Conservation (phyloP, 2,797 vertebrate species). For the Micropoecilia bifurca region DNA sequence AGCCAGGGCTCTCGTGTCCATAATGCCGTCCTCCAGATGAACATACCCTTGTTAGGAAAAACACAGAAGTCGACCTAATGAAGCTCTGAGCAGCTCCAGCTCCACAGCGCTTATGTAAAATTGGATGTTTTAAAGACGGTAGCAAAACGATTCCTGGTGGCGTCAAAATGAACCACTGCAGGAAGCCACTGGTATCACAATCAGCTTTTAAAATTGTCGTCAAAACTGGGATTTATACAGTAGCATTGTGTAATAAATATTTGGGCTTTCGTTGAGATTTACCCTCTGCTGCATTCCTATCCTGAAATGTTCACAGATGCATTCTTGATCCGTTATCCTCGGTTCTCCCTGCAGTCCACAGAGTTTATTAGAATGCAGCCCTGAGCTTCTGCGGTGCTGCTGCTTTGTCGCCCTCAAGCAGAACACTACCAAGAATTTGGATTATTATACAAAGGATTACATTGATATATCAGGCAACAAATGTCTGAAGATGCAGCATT, state of each 20-base stretch:
- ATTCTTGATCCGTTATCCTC: constrained; percentile 37
- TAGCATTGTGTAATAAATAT: not conserved
- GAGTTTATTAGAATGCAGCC: constrained; percentile 65
- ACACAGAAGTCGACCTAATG: constrained; percentile 12
- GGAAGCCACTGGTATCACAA: not conserved
- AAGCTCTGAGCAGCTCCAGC: constrained; percentile 13
- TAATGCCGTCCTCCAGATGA: constrained; percentile 9
- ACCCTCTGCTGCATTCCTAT: not conserved
- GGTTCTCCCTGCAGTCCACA: constrained; percentile 55
- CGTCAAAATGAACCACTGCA: constrained; percentile 2
- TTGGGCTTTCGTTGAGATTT: not conserved
- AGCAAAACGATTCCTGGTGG: constrained; percentile 9
- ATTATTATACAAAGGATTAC: constrained; percentile 4
- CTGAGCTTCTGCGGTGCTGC: constrained; percentile 59
- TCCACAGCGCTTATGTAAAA: constrained; percentile 21
- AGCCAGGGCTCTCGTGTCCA: constrained; percentile 16
- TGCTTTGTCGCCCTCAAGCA: constrained; percentile 32
- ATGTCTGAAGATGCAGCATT: not conserved
- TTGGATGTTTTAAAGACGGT: not conserved
- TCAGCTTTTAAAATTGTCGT: not conserved
- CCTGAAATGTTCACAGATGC: constrained; percentile 11
- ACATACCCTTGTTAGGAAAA: constrained; percentile 2
- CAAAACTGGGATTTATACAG: not conserved
- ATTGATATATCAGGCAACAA: not conserved
- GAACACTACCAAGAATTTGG: not conserved